phyloP scores from a whole-genome alignment of 2,888 invertebrate genomes.

The Synergus laeviventris region DNA sequence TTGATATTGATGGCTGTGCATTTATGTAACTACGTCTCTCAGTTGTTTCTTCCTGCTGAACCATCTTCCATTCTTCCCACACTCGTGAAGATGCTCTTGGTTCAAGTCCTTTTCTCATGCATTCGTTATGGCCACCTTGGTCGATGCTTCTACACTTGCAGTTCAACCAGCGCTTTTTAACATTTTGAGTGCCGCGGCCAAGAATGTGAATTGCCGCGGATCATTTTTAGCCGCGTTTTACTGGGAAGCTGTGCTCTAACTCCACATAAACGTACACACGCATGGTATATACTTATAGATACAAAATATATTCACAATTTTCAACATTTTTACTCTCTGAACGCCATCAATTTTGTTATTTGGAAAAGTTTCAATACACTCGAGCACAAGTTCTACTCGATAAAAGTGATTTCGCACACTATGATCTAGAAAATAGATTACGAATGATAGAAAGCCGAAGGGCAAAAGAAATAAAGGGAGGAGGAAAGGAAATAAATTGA shows the following conservation, averaged over 20 bases:
- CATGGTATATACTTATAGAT: background rate
- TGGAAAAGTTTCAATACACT: background rate
- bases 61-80: slow-evolving; percentile 30
- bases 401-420: background rate
- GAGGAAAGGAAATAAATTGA: slow-evolving; percentile 30
- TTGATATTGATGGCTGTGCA: slow-evolving; percentile 1
- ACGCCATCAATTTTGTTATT: no score
- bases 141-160: slow-evolving; percentile 33
- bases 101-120: slow-evolving; percentile 38
- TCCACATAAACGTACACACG: background rate
- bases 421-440: slow-evolving; percentile 26
- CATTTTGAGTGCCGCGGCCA: slow-evolving; percentile 46
- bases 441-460: slow-evolving; percentile 1
- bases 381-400: background rate
- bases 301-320: no score
- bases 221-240: slow-evolving; percentile 47
- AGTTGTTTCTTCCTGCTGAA: slow-evolving; percentile 23
- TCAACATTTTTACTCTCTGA: no score
- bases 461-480: background rate
- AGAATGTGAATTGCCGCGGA: slow-evolving; percentile 49
- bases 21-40: background rate
- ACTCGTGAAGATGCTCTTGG: slow-evolving; percentile 31
- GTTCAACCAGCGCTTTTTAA: slow-evolving; percentile 43
- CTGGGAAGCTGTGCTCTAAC: slow-evolving; percentile 39
- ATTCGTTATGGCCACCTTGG: background rate